phyloP scores from a whole-genome alignment of 2,113 vertebrate species.

The Promerops cafer region DNA sequence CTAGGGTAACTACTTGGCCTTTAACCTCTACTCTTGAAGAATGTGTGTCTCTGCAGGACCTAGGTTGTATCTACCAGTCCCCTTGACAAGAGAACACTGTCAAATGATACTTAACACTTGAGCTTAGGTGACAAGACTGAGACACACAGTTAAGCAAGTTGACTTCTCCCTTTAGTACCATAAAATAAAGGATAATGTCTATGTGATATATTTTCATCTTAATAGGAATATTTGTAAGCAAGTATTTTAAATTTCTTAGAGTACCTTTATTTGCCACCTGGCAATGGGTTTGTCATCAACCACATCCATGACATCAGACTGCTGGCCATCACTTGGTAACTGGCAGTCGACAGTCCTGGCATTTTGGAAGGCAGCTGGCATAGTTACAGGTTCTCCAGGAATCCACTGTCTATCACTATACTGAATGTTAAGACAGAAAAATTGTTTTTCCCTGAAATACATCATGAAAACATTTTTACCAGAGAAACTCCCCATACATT shows the following conservation, averaged over 20 bases:
- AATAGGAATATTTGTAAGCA: not conserved
- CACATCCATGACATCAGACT: conserved; percentile 28
- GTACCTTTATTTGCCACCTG: conserved; percentile 88
- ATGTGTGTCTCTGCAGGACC: not conserved
- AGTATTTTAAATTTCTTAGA: not conserved
- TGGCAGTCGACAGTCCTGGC: conserved; percentile 74
- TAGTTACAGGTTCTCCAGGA: conserved; percentile 68
- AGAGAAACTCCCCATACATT: not conserved
- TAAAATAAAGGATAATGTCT: not conserved
- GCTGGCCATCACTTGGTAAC: conserved; percentile 67
- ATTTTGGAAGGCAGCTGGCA: conserved; percentile 72
- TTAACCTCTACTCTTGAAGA: not conserved
- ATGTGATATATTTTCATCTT: not conserved
- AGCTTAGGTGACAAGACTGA: not conserved
- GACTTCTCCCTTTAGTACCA: not conserved
- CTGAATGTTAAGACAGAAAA: conserved; percentile 63
- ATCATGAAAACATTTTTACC: not conserved
- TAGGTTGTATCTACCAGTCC: not conserved
- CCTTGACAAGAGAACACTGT: not conserved
- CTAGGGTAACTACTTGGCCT: not conserved
- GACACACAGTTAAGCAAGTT: not conserved
- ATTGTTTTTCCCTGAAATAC: not conserved
- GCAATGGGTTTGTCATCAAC: conserved; percentile 66
- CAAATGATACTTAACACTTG: not conserved
- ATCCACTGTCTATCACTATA: conserved; percentile 73